Conservation (phyloP, 1,140 invertebrate species). For the Calliphora vicina region DNA sequence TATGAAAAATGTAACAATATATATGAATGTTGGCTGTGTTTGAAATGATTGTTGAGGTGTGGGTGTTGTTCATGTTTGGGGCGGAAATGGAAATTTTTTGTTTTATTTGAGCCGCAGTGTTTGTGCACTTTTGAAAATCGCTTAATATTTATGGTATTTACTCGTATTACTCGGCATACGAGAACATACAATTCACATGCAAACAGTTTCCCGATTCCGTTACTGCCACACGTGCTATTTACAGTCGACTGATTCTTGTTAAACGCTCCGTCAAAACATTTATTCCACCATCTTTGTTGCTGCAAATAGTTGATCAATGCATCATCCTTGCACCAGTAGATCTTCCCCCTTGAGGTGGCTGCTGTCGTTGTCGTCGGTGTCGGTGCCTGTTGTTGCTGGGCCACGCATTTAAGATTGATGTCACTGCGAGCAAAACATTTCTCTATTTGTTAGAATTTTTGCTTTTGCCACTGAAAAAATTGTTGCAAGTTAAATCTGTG, state of each 20-base stretch:
- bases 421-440: constrained; percentile 76
- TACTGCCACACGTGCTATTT: constrained; percentile 76
- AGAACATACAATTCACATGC: constrained; percentile 61
- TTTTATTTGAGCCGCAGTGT: no score
- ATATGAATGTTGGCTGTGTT: no score
- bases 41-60: no score
- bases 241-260: constrained; percentile 76
- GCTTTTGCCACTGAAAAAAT: constrained; percentile 76
- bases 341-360: constrained; percentile 52
- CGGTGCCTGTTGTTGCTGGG: no score
- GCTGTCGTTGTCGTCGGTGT: no score
- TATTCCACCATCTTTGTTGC: constrained; percentile 76
- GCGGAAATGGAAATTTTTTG: no score
- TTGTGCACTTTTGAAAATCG: background rate
- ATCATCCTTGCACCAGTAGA: constrained; percentile 77
- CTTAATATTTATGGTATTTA: constrained; percentile 41
- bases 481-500: background rate
- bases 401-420: constrained; percentile 76
- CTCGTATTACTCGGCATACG: constrained; percentile 72
- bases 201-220: constrained; percentile 82
- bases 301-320: constrained; percentile 85
- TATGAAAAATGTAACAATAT: no score
- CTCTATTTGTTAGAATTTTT: constrained; percentile 74
- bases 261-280: constrained; percentile 82
- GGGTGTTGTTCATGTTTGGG: no score